These are phyloP conservation scores for Tiliacea citrago DNA, from an alignment of 2,888 invertebrate species.

Conservation along the genomic window DNA sequence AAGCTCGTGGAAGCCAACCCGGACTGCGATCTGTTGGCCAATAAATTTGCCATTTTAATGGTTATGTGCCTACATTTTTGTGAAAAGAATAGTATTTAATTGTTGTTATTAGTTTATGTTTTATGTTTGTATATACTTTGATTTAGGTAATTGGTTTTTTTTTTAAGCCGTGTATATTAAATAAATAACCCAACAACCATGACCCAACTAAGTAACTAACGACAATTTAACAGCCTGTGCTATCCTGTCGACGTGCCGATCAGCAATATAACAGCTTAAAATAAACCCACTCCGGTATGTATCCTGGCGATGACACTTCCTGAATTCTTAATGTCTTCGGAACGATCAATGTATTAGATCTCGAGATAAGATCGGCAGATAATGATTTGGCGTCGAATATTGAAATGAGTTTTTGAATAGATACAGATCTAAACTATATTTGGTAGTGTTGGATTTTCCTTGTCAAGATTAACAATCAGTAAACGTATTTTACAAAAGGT, in stretches of 20 bases:
- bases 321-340: conserved; percentile 40
- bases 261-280: conserved; percentile 5
- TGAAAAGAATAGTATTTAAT: too few relatives aligned
- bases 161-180: too few relatives aligned
- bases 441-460: conserved; percentile 6
- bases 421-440: not conserved
- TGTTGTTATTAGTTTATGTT: too few relatives aligned
- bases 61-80: too few relatives aligned
- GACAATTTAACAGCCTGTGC: conserved; percentile 9
- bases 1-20: too few relatives aligned
- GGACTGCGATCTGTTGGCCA: too few relatives aligned
- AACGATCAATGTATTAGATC: conserved; percentile 22
- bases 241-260: conserved; percentile 24
- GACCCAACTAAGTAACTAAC: not conserved
- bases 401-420: conserved; percentile 9
- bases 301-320: conserved; percentile 22
- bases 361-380: conserved; percentile 4
- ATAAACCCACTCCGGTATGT: not conserved
- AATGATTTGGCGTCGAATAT: not conserved
- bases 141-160: too few relatives aligned
- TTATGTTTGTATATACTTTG: too few relatives aligned
- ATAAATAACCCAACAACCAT: too few relatives aligned
- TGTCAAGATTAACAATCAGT: conserved; percentile 13
- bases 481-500: conserved; percentile 5
- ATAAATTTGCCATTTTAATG: too few relatives aligned